Percentiles rank a stretch among this genome's conserved stretches.
These are phyloP conservation scores for Drosophila willistoni DNA, from an alignment of 1,140 invertebrate species.

Conservation along the genomic window DNA sequence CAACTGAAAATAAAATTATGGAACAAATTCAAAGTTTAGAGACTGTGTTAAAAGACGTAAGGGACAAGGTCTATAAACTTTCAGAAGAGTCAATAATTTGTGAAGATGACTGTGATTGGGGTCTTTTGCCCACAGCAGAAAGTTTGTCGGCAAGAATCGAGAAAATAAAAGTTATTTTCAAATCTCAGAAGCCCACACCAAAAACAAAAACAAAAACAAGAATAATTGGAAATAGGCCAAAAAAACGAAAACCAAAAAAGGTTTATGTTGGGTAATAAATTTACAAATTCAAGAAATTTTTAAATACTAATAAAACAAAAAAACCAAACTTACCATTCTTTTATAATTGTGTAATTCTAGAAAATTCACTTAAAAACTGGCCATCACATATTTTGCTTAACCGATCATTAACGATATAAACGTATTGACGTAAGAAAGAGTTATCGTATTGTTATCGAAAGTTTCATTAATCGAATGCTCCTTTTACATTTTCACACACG, in stretches of 20 bases:
- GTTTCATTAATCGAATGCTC: too few species aligned
- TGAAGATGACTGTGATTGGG: conserved; percentile 16
- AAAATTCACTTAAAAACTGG: too few species aligned
- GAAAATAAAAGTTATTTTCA: not conserved
- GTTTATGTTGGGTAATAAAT: not conserved
- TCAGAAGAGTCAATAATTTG: conserved; percentile 10
- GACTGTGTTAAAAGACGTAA: not conserved
- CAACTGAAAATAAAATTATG: not conserved
- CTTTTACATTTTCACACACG: too few species aligned
- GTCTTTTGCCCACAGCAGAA: conserved; percentile 8
- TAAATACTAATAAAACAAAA: not conserved
- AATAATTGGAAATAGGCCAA: not conserved
- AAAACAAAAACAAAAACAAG: not conserved
- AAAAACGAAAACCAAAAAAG: not conserved
- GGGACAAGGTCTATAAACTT: not conserved
- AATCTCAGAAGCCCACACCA: not conserved
- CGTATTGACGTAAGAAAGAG: too few species aligned
- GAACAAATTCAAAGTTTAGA: conserved; percentile 10
- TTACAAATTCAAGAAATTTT: not conserved
- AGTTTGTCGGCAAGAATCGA: conserved; percentile 13
- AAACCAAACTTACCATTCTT: not conserved
- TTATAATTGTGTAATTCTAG: too few species aligned
- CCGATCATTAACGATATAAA: too few species aligned
- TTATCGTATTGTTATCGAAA: too few species aligned
- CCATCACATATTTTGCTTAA: too few species aligned